These are phyloP conservation scores for Rafetus swinhoei DNA, from an alignment of 2,113 vertebrate species.

Conservation along the genomic window DNA sequence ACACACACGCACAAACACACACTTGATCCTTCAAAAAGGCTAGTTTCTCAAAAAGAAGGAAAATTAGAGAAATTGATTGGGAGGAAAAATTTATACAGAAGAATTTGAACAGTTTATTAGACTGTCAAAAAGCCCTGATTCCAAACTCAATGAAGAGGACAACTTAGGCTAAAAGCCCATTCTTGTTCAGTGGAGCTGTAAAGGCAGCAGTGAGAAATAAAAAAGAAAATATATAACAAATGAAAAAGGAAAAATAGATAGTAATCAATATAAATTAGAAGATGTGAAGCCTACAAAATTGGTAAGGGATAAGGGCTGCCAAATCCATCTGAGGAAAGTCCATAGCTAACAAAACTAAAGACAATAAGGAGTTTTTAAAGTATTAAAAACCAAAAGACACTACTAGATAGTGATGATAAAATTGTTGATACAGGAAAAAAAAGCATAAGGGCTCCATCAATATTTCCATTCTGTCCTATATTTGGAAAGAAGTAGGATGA, in stretches of 20 bases:
- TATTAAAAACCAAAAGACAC: not conserved
- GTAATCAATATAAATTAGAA: not conserved
- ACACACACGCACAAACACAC: no score
- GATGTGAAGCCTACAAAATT: not conserved
- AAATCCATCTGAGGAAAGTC: not conserved
- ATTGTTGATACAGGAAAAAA: not conserved
- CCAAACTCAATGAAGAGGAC: fast-evolving
- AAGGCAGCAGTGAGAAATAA: not conserved
- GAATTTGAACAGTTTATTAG: not conserved
- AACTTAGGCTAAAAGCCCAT: fast-evolving
- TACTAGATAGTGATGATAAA: not conserved
- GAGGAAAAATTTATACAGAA: not conserved
- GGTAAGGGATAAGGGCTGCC: not conserved
- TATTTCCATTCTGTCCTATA: not conserved
- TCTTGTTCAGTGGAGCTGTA: not conserved
- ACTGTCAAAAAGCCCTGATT: not conserved
- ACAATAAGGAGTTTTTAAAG: not conserved
- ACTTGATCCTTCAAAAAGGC: not conserved
- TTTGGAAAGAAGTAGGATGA: not conserved
- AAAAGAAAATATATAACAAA: not conserved
- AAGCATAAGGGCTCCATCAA: not conserved
- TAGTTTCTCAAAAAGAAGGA: not conserved
- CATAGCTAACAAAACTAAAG: not conserved
- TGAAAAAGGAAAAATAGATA: not conserved
- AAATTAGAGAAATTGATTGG: not conserved